Base-by-base conservation (phyloP, 2,797 vertebrate genomes). In the Phyllotis vaccarum region DNA sequence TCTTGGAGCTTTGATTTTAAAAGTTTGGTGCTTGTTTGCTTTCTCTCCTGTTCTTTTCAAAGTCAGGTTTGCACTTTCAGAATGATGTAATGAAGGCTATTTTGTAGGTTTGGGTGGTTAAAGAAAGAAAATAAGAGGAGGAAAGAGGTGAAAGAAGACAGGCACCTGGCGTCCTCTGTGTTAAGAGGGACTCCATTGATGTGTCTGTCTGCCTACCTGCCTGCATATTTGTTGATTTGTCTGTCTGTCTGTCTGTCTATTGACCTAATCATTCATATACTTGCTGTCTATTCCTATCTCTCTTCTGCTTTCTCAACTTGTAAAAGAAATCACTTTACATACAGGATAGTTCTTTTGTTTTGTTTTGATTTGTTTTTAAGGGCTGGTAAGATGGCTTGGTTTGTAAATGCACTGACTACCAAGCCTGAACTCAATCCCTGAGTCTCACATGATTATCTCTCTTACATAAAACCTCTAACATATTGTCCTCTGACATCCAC, bases 1-100 rank as follows among this genome's bases (percentile, higher is more conserved):
- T 95, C 96, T 95, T 93, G 58, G 81, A 96, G 95, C 78, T 14
- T 74, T 58, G 49, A 88, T 82, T 96, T 96, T 72, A 93, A 96
- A 94, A 83, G 21, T 81, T 96, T 94, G 46, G 74, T 94, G 68
- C 76, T 90, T 94, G 60, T 91, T 70, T 92, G 72, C 86, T 94
- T 94, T 96, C 72, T 93, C 13, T 80, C 92, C 75, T 94, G 54
- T 88, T 89, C 74, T 91, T 97, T 97, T 97, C 54, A 82, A 86
- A 96, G 70, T 80, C 64, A 83, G 58, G 58, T 90, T 95, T 72
- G 29, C 0, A 86, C 49, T 83, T 95, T 87, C 79, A 91, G 78
- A 93, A 90, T 78, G 90, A 89, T 12, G 82, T 43, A 74, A 34
- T 80, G n/a, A 78, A 89, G 74, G 72, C 29, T 43, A 86, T 72